A percentile compares a stretch with the other conserved stretches of the same genome.
Conservation (phyloP, 2,888 invertebrate species). For the Agriopis aurantiaria region DNA sequence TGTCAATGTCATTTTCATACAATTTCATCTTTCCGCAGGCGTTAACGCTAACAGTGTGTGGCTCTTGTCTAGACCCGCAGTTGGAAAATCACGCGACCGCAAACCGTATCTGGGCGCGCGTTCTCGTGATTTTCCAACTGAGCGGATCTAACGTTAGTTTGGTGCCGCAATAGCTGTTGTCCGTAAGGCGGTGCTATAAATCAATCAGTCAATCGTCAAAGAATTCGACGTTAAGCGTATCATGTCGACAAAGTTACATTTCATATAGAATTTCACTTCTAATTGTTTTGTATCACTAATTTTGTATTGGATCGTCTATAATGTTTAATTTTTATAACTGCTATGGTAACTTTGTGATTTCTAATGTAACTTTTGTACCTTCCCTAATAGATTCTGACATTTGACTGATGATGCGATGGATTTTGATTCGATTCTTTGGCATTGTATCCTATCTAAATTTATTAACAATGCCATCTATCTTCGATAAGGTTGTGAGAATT, state of each 20-base stretch:
- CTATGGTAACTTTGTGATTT: slow-evolving; percentile 18
- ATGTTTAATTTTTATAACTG: background rate
- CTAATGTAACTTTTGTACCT: slow-evolving; percentile 3
- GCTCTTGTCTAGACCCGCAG: no score
- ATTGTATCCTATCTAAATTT: background rate
- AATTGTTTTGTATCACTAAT: background rate
- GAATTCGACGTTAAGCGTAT: slow-evolving; percentile 45
- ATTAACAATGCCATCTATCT: no score
- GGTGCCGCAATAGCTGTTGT: no score
- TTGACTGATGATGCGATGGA: slow-evolving; percentile 7
- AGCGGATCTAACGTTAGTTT: no score
- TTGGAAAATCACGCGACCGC: no score
- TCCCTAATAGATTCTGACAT: slow-evolving; percentile 12
- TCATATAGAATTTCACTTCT: background rate
- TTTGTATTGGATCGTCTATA: background rate
- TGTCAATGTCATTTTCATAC: no score
- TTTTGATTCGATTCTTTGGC: background rate
- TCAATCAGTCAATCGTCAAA: slow-evolving; percentile 57
- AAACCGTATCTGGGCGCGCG: no score
- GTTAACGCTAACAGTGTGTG: no score
- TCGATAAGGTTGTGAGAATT: no score
- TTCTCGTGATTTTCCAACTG: no score
- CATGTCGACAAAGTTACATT: slow-evolving; percentile 15
- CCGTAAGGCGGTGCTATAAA: no score
- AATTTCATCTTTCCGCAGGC: no score